Evolutionary conservation across 2,797 vertebrate species (phyloP).

Genomic region (Enteromius treurensis): DNA sequence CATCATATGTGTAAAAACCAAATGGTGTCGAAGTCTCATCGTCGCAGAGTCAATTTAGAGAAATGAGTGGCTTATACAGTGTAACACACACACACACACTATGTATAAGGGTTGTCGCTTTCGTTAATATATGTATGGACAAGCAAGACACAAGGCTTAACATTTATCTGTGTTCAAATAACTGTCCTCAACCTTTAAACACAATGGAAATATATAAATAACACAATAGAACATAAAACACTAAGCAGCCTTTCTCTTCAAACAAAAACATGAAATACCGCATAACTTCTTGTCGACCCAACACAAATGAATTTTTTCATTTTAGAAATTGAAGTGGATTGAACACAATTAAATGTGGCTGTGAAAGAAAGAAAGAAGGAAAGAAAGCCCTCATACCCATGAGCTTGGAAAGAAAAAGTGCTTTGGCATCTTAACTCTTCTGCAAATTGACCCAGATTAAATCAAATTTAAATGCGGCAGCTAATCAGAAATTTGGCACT

Average conservation of each 20-base stretch:
- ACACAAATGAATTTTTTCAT: not conserved
- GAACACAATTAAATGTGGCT: no score
- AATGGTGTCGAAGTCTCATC: no score
- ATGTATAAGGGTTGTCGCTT: no score
- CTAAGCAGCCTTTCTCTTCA: not conserved
- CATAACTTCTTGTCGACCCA: not conserved
- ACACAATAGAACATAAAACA: not conserved
- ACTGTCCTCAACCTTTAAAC: not conserved
- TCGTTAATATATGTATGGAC: not conserved
- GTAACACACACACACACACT: no score
- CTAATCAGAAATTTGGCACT: constrained; percentile 73
- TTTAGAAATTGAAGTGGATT: no score
- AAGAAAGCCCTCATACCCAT: constrained; percentile 47
- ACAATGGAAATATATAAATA: not conserved
- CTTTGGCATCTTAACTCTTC: constrained; percentile 55
- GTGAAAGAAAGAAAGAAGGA: constrained; percentile 34
- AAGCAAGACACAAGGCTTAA: not conserved
- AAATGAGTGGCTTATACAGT: not conserved
- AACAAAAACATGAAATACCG: not conserved
- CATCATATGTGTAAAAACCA: not conserved
- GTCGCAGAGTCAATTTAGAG: not conserved
- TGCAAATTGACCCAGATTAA: constrained; percentile 70
- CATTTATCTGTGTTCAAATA: not conserved
- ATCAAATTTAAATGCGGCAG: constrained; percentile 71
- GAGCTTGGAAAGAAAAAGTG: constrained; percentile 50